phyloP scores from a whole-genome alignment of 2,113 vertebrate genomes.

The Macheiramphus alcinus region DNA sequence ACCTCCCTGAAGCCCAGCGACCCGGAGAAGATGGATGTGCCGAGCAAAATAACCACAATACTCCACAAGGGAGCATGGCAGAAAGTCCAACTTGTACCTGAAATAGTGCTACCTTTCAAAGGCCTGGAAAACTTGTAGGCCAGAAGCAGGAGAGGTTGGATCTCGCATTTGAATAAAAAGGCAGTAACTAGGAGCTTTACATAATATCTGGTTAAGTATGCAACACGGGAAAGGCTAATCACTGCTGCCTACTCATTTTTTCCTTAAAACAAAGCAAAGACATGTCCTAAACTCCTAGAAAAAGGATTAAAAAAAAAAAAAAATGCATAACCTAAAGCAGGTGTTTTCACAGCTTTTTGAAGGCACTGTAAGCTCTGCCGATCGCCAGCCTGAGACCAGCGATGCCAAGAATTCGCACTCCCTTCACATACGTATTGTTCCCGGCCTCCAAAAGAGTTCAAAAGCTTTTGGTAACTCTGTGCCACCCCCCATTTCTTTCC shows the following conservation, averaged over 20 bases:
- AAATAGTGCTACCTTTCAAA: background rate
- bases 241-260: background rate
- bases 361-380: background rate
- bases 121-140: background rate
- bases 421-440: background rate
- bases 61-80: accelerated
- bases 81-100: background rate
- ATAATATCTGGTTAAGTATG: background rate
- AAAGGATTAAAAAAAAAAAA: background rate
- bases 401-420: background rate
- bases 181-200: background rate
- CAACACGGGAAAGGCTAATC: background rate
- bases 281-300: background rate
- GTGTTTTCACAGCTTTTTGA: background rate
- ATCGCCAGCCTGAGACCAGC: background rate
- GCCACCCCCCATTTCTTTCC: background rate
- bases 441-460: background rate
- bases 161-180: background rate
- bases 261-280: background rate
- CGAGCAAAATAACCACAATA: background rate
- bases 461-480: background rate
- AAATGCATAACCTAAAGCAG: background rate
- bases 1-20: background rate
- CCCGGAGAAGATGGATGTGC: background rate
- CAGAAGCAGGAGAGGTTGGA: background rate